A percentile compares a stretch with the other conserved stretches of the same genome.
phyloP scores from a whole-genome alignment of 2,888 invertebrate genomes.

The Ophion costatus region DNA sequence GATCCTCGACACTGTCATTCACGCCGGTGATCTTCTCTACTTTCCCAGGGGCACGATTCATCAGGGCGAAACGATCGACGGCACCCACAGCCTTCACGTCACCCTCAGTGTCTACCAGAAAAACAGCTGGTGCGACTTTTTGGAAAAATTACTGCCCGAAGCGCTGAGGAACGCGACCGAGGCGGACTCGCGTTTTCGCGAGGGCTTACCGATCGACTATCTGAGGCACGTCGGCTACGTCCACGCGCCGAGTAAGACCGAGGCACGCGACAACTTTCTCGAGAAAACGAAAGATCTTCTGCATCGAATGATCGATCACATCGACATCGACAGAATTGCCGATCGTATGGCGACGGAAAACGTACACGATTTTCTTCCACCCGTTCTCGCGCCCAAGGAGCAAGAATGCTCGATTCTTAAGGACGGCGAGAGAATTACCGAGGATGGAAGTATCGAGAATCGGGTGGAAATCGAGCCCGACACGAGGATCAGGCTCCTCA shows the following conservation, averaged over 20 bases:
- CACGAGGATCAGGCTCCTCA: conserved; percentile 86
- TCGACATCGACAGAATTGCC: conserved; percentile 89
- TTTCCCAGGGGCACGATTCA: conserved; percentile 96
- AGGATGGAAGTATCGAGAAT: conserved; percentile 87
- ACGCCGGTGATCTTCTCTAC: conserved; percentile 96
- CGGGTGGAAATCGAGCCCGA: conserved; percentile 88
- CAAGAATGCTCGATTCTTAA: conserved; percentile 89
- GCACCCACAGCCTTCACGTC: conserved; percentile 95
- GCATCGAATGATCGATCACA: conserved; percentile 80
- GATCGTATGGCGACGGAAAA: conserved; percentile 94
- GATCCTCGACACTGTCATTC: conserved; percentile 90
- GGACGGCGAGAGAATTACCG: conserved; percentile 88
- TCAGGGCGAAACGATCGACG: conserved; percentile 91
- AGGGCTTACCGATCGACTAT: conserved; percentile 92
- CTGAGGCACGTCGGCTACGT: conserved; percentile 90
- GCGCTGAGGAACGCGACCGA: conserved; percentile 90
- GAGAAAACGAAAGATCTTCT: conserved; percentile 82
- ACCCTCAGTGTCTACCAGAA: conserved; percentile 97
- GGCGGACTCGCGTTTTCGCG: conserved; percentile 89
- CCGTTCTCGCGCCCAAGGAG: conserved; percentile 89
- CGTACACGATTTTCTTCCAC: conserved; percentile 95
- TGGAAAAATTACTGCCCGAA: conserved; percentile 91
- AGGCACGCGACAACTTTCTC: conserved; percentile 83
- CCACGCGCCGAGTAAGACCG: conserved; percentile 85
- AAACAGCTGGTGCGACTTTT: conserved; percentile 94